A percentile compares a stretch with the other conserved stretches of the same genome.
These are phyloP conservation scores for Paramuricea clavata DNA, from an alignment of 92 coral and sea anemone species.

Conservation along the genomic window DNA sequence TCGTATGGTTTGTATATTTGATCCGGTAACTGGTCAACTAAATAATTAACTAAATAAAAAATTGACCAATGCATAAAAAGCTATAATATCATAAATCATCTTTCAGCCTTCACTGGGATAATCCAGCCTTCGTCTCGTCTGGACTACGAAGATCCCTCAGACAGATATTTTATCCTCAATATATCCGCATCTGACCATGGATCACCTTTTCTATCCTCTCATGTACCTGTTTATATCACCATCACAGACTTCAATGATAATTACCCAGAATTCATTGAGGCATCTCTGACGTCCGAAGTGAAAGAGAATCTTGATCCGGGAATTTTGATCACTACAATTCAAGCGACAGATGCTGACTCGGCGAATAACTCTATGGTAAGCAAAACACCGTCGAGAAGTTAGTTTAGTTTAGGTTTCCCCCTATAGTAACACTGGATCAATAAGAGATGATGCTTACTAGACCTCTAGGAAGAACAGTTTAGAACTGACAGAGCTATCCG, in stretches of 20 bases:
- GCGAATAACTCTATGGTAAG: slow-evolving; percentile 78
- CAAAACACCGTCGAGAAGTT: neutral
- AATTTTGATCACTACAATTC: slow-evolving; percentile 54
- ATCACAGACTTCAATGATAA: slow-evolving; percentile 95
- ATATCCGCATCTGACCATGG: slow-evolving; percentile 89
- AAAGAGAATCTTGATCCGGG: slow-evolving; percentile 73
- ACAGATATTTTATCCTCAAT: slow-evolving; percentile 81
- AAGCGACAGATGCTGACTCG: slow-evolving; percentile 80
- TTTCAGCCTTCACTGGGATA: slow-evolving; percentile 86
- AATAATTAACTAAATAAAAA: neutral
- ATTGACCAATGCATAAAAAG: neutral
- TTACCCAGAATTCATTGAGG: slow-evolving; percentile 74
- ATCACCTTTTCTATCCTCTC: slow-evolving; percentile 70
- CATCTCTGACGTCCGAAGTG: slow-evolving; percentile 71
- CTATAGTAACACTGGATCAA: too few species aligned
- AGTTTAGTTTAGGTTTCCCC: too few species aligned
- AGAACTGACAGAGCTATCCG: too few species aligned
- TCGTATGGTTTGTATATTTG: too few species aligned
- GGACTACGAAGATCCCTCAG: slow-evolving; percentile 83
- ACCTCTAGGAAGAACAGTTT: too few species aligned
- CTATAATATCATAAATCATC: neutral
- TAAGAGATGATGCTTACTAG: too few species aligned
- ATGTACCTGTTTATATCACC: slow-evolving; percentile 72
- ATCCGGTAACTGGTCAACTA: too few species aligned
- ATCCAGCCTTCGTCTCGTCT: slow-evolving; percentile 91